phyloP scores from a whole-genome alignment of 1,140 invertebrate genomes.

The Meloidogyne floridensis region DNA sequence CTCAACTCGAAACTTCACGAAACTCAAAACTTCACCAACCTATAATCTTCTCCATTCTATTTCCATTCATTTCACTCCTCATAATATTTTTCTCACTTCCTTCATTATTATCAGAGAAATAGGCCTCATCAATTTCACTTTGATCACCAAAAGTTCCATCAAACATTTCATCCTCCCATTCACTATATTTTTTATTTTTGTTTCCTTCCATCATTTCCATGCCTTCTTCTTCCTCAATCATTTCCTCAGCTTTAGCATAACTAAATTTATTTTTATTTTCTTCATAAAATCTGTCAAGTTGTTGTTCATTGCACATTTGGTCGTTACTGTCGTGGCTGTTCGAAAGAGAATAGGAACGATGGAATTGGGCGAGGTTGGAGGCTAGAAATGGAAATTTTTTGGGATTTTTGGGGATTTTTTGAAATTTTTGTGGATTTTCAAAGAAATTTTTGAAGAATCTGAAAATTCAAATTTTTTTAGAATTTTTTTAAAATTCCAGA shows the following conservation, averaged over 20 bases:
- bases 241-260: background rate
- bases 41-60: too few relatives aligned
- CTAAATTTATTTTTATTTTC: conserved; percentile 18
- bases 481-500: too few relatives aligned
- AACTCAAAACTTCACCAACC: background rate
- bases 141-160: background rate
- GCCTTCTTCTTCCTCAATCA: background rate
- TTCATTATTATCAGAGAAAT: background rate
- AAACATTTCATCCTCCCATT: conserved; percentile 24
- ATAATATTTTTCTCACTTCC: too few relatives aligned
- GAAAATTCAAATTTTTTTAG: too few relatives aligned
- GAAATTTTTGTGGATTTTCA: background rate
- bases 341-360: conserved; percentile 36
- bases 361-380: conserved; percentile 38
- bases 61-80: too few relatives aligned
- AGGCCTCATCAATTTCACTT: background rate
- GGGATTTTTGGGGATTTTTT: too few relatives aligned
- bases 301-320: conserved; percentile 24
- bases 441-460: too few relatives aligned
- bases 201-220: background rate
- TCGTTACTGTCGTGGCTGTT: background rate
- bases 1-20: too few relatives aligned
- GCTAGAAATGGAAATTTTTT: conserved; percentile 18
- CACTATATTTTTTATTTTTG: background rate
- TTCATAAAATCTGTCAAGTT: conserved; percentile 21